These are phyloP conservation scores for Pangasianodon gigas DNA, from an alignment of 2,113 vertebrate species.

Conservation along the genomic window DNA sequence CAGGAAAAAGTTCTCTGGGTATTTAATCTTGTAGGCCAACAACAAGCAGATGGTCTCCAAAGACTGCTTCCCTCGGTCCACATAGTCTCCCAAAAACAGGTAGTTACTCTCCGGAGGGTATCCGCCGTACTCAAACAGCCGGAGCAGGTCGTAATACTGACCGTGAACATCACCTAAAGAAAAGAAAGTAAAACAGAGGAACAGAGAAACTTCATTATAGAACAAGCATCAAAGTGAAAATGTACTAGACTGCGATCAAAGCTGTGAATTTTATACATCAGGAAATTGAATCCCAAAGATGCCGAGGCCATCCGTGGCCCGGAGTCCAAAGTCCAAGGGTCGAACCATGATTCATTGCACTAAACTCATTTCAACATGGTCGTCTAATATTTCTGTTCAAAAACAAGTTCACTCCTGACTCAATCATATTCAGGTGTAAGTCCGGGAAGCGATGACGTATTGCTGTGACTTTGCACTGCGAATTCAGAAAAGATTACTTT, in stretches of 20 bases:
- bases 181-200: neutral
- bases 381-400: too few relatives aligned
- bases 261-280: neutral
- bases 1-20: constrained; percentile 91
- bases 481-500: neutral
- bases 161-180: constrained; percentile 77
- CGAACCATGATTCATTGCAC: too few relatives aligned
- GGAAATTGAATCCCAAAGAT: neutral
- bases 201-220: neutral
- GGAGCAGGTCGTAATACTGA: constrained; percentile 80
- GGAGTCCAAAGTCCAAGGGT: neutral
- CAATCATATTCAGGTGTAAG: neutral
- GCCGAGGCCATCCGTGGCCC: neutral
- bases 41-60: constrained; percentile 93
- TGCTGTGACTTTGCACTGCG: neutral
- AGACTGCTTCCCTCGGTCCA: constrained; percentile 78
- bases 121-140: constrained; percentile 80
- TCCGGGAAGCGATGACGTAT: neutral
- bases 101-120: constrained; percentile 82
- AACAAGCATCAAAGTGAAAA: neutral
- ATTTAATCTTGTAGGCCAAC: constrained; percentile 81
- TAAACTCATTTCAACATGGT: neutral
- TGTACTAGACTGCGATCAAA: neutral
- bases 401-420: neutral
- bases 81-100: constrained; percentile 79